Percentiles rank a stretch among this genome's conserved stretches.
These are phyloP conservation scores for Parnassius mnemosyne DNA, from an alignment of 2,888 invertebrate genomes.

Conservation along the genomic window DNA sequence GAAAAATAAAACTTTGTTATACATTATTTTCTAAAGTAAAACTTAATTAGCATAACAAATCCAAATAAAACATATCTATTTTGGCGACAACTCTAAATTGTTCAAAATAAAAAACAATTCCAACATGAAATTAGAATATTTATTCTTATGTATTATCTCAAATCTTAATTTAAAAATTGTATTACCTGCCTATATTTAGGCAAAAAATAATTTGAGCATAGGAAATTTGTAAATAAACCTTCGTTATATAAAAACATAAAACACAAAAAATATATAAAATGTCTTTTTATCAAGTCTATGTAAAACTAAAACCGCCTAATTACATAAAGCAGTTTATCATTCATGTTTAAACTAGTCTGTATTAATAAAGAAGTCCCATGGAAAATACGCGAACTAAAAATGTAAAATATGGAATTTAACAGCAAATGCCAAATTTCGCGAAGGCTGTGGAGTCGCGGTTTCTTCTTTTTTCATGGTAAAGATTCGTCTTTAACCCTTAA, in stretches of 20 bases:
- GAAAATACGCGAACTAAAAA: too few species aligned
- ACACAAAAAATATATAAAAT: background rate
- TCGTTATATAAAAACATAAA: slow-evolving; percentile 1
- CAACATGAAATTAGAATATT: background rate
- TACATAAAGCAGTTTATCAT: too few species aligned
- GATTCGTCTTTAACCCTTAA: too few species aligned
- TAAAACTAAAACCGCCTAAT: background rate
- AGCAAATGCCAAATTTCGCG: too few species aligned
- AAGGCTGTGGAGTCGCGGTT: too few species aligned
- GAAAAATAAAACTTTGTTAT: background rate
- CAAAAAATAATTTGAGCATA: slow-evolving; percentile 21
- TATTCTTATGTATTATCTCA: background rate
- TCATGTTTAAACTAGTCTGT: too few species aligned
- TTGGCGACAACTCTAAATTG: background rate
- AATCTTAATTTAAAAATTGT: background rate
- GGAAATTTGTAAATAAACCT: slow-evolving; percentile 10
- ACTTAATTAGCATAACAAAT: background rate
- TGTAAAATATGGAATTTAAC: too few species aligned
- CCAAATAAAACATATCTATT: background rate
- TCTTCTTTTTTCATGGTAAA: too few species aligned
- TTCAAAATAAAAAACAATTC: background rate
- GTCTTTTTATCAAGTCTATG: slow-evolving; percentile 17
- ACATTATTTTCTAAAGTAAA: background rate
- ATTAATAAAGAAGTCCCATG: too few species aligned
- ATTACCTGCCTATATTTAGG: slow-evolving; percentile 8